Conservation (phyloP, 92 coral and sea anemone species). For the Porites cylindrica region DNA sequence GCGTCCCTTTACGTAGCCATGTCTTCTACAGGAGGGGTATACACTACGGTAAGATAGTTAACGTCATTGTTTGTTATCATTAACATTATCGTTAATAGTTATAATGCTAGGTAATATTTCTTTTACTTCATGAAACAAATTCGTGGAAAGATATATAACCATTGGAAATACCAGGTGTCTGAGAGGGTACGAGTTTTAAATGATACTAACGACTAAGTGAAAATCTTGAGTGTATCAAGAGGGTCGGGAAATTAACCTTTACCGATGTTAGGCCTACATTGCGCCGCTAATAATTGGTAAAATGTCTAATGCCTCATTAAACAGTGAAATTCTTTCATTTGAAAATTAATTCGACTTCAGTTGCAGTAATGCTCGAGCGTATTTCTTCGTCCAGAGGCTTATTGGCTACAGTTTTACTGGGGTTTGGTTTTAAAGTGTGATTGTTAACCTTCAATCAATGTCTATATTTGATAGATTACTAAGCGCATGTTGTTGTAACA, state of each 20-base stretch:
- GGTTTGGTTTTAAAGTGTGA: too few species aligned
- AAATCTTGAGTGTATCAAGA: conserved; percentile 25
- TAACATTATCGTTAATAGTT: neutral
- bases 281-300: conserved; percentile 22
- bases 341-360: conserved; percentile 21
- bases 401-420: too few species aligned
- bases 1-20: conserved; percentile 73
- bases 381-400: too few species aligned
- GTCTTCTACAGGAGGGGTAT: conserved; percentile 63
- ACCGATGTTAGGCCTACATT: neutral
- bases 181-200: neutral
- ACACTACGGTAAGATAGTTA: conserved; percentile 70
- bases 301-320: neutral
- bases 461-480: too few species aligned
- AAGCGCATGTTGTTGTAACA: too few species aligned
- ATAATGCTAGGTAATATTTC: neutral
- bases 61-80: neutral
- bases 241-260: conserved; percentile 36
- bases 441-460: too few species aligned
- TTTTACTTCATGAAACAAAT: neutral
- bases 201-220: conserved; percentile 27
- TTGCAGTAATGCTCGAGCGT: neutral
- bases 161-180: neutral
- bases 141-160: too few species aligned
- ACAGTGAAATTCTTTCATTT: neutral